Conservation (phyloP, 2,888 invertebrate genomes). For the Ommatoiulus sabulosus region DNA sequence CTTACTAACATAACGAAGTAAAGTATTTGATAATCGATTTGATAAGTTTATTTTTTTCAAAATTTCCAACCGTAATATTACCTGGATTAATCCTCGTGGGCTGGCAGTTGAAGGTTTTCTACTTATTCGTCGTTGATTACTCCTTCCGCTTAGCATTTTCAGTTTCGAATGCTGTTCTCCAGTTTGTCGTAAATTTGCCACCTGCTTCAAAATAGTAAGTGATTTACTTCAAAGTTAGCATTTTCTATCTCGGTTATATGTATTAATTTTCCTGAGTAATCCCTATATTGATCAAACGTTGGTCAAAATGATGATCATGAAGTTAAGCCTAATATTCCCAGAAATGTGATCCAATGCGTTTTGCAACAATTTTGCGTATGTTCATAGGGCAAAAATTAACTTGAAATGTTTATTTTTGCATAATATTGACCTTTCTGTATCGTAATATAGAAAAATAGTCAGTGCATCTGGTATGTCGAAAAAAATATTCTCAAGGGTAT, state of each 20-base stretch:
- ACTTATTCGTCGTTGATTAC: not conserved
- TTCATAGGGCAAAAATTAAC: not conserved
- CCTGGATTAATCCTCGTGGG: not conserved
- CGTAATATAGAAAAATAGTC: not conserved
- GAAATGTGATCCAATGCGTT: no score
- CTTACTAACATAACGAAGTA: not conserved
- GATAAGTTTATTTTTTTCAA: not conserved
- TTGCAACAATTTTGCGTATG: not conserved
- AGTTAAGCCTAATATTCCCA: not conserved
- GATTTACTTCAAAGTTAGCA: not conserved
- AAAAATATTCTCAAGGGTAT: not conserved
- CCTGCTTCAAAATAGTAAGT: slow-evolving; percentile 34
- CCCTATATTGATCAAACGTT: not conserved
- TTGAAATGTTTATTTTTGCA: not conserved
- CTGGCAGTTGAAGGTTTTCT: not conserved
- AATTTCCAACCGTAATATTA: not conserved
- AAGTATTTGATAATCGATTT: not conserved
- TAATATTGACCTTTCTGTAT: not conserved
- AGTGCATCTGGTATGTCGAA: not conserved
- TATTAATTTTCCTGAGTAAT: not conserved
- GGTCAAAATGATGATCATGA: not conserved
- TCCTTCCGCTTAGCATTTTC: not conserved
- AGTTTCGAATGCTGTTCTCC: not conserved
- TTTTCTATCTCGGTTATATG: not conserved
- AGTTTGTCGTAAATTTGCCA: not conserved